Base-by-base conservation (phyloP, 2,113 vertebrate genomes). In the Callithrix jacchus region DNA sequence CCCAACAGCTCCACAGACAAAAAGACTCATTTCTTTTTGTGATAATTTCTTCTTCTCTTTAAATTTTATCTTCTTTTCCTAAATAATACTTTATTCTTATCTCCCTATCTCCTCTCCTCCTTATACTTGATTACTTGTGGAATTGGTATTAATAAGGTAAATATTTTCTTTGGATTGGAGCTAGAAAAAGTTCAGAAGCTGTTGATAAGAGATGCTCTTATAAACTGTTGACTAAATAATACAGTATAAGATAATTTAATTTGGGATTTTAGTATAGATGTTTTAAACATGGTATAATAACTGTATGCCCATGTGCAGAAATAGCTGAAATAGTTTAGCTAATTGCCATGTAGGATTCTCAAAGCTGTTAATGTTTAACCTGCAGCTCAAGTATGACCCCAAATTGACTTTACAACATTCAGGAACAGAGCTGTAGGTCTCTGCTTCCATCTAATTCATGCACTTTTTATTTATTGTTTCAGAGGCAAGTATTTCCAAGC, bases 201-300 rank as follows among this genome's bases (percentile, higher is more conserved):
- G 7, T 76, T 93, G 87, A 81, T 93, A 91, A 93, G 30, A 87
- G 52, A 42, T 94, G 4, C 32, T 77, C 2, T 85, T 76, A 83
- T 23, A 93, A 85, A 14, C 47, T 95, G 9, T 80, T 96, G 61
- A 89, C 56, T 96, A 76, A 96, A 37, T 87, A 61, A 56, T 56
- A 40, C 30, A 68, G 37, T 32, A 45, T 68, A 80, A 87, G 42
- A 64, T 83, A 37, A 80, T 87, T 86, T 92, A 68, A 32, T 95
- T 95, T 92, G 27, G 58, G 21, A 74, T 89, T 88, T 89, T 93
- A 87, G 35, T 68, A 54, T 14, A 89, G 42, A 11, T 96, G 32
- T 95, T 92, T 82, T 95, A 82, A 89, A 89, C 37, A 47, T 40
- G n/a, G 12, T 82, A 0, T 93, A 16, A 40, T 71, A 66, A 61